Evolutionary conservation across 2,888 invertebrate species (phyloP).

Genomic region (Odontocerum albicorne): DNA sequence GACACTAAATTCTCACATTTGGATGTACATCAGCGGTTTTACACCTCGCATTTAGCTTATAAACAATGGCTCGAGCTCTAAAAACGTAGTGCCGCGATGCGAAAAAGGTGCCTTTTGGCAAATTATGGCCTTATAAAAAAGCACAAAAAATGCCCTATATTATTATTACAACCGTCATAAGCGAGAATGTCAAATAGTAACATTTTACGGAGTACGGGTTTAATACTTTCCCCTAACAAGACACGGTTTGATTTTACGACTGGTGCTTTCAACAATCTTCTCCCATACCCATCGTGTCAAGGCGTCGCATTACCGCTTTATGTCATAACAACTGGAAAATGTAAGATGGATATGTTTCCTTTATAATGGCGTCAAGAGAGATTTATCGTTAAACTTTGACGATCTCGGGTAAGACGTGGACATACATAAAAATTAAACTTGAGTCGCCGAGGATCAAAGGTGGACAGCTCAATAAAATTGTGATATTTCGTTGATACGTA

Average conservation of each 20-base stretch:
- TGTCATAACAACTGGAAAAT: too few relatives aligned
- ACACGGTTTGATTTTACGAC: conserved; percentile 22
- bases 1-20: background rate
- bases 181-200: conserved; percentile 31
- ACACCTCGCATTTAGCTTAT: conserved; percentile 5
- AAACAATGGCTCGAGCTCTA: background rate
- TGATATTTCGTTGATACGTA: too few relatives aligned
- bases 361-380: too few relatives aligned
- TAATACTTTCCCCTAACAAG: conserved; percentile 23
- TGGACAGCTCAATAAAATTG: too few relatives aligned
- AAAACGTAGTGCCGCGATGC: background rate
- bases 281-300: too few relatives aligned
- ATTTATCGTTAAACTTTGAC: too few relatives aligned
- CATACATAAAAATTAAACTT: too few relatives aligned
- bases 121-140: conserved; percentile 1
- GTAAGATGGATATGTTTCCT: too few relatives aligned
- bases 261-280: too few relatives aligned
- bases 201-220: conserved; percentile 29
- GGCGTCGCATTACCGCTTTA: too few relatives aligned
- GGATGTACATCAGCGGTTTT: conserved; percentile 1
- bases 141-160: conserved; percentile 9
- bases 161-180: conserved; percentile 14
- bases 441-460: too few relatives aligned
- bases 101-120: background rate
- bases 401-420: too few relatives aligned